Evolutionary conservation across 2,888 invertebrate species (phyloP), one percentile per base, ranked within the genome.

Genomic region (Pteria penguin): DNA sequence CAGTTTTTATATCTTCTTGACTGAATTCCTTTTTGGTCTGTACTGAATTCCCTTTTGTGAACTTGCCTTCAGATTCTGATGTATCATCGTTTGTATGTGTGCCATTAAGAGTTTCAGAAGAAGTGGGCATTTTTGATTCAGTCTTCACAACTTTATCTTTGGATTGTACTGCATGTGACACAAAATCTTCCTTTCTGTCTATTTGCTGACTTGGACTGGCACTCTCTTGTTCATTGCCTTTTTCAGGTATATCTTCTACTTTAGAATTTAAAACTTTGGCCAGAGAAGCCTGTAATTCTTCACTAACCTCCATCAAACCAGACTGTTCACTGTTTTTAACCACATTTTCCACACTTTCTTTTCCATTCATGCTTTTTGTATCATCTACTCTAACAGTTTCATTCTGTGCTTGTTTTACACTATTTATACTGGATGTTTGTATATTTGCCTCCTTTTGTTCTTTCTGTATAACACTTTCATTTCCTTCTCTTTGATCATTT

Each of bases 1-100:
- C 84, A 45, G 79, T 82, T 5, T 79, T 82, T 11, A 87, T 86
- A 33, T 86, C 84, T 22, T 82, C 83, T 31, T 74, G 61, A 33
- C 77, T 76, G 66, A 75, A 82, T 27, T 31, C 68, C 55, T 55
- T 54, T 54, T 45, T 14, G 18, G 45, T 8, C 18, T 45, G 45
- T 45, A 45, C 45, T 14, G 8, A 18, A 45, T 45, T 45, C 18
- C 18, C 11, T n/a, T n/a, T n/a, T n/a, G n/a, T n/a, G n/a, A n/a
- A n/a, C n/a, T n/a, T n/a, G n/a, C n/a, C n/a, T 45, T 45, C 45
- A 26, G 60, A 4, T 4, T 60, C 14, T 60, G 22, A 22, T 26
- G 27, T 60, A 26, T 29, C 22, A 11, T 29, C 60, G 27, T 60
- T 60, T 22, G 60, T 60, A 24, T 26, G 60, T 24, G 4, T 4